These are phyloP conservation scores for Microplitis manilae DNA, from an alignment of 2,888 invertebrate species.

Conservation along the genomic window DNA sequence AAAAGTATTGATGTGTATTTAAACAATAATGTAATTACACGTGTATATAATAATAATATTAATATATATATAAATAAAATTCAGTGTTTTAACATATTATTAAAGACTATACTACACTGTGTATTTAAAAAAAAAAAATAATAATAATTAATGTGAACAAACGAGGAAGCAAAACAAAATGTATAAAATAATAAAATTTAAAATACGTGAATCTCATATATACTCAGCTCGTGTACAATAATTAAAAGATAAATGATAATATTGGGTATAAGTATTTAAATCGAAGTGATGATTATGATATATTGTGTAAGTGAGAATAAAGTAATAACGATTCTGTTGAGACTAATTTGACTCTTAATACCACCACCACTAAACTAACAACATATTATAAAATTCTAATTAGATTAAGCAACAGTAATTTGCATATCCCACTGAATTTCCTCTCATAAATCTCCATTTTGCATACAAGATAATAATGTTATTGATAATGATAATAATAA, in stretches of 20 bases:
- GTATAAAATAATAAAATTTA: background rate
- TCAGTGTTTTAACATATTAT: conserved; percentile 30
- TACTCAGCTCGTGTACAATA: conserved; percentile 24
- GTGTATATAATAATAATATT: conserved; percentile 32
- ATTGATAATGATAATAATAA: background rate
- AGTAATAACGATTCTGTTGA: conserved; percentile 16
- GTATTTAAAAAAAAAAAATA: background rate
- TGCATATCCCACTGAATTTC: background rate
- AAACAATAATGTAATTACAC: conserved; percentile 42
- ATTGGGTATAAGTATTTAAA: background rate
- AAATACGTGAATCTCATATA: background rate
- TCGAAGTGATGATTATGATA: background rate
- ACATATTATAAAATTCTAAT: conserved; percentile 23
- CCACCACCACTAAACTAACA: background rate
- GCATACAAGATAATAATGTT: conserved; percentile 5
- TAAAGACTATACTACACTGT: conserved; percentile 14
- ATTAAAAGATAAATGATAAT: conserved; percentile 17
- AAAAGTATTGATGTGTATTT: conserved; percentile 38
- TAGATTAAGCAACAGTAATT: conserved; percentile 5
- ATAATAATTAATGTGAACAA: background rate
- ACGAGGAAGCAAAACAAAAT: background rate
- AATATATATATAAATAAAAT: conserved; percentile 35
- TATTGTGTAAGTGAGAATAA: conserved; percentile 25
- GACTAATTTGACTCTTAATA: conserved; percentile 9
- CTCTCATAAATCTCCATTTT: background rate